Base-by-base conservation (phyloP, 2,113 vertebrate genomes). In the Pterocles orientalis region DNA sequence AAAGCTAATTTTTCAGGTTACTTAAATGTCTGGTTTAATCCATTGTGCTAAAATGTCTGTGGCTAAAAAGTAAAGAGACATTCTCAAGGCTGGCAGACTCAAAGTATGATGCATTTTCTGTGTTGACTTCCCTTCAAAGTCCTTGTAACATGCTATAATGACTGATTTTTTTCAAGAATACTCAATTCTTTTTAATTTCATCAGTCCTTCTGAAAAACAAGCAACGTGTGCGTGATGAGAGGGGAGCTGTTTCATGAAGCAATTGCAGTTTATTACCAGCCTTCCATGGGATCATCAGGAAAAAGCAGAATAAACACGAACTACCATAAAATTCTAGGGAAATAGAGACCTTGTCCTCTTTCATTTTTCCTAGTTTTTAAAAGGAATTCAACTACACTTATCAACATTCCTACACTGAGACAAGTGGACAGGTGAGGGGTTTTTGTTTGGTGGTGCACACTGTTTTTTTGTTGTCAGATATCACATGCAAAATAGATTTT, bases 141-240 rank as follows among this genome's bases (percentile, higher is more conserved):
- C 77, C 53, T 94, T 82, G 83, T 20, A 91, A 19, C 16, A 5
- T 66, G 34, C 20, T 62, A 28, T 68, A 71, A 6, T 71, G 56
- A 87, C 86, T 33, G 56, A 65, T 84, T 89, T 96, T 71, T 91
- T 71, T 72, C 72, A 86, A 84, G 65, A 96, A 28, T 16, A 75
- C 24, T 75, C 3, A 77, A 51, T 81, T 84, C 3, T 65, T 77
- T 92, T 81, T 70, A 60, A 91, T 92, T 94, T 79, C 33, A 73
- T 50, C 56, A 54, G n/a, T 62, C n/a, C 9, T 48, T 82, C 68
- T 84, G 75, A 80, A 77, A 90, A 87, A 14, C 20, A 82, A 75
- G 5, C 8, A 45, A 53, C 10, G 4, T 36, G 33, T 57, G 5
- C 4, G 0, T 56, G 20, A 83, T 60, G 19, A 34, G 56, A 90